phyloP scores from a whole-genome alignment of 2,113 vertebrate genomes.

The Haliaeetus leucogaster region DNA sequence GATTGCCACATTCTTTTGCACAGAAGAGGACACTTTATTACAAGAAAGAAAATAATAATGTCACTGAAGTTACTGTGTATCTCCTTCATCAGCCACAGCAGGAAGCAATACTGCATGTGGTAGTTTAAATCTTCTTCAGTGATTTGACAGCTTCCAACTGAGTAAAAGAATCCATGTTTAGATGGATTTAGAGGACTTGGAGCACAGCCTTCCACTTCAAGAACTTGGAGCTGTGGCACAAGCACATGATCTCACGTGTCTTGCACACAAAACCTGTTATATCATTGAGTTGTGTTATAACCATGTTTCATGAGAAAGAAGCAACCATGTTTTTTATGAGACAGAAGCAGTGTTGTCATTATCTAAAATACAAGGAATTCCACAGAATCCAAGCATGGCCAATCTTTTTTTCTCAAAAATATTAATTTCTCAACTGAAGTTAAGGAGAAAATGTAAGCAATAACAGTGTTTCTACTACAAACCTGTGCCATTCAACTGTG shows the following conservation, averaged over 20 bases:
- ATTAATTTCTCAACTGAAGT: neutral
- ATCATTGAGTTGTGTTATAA: neutral
- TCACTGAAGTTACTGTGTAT: neutral
- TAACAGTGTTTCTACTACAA: neutral
- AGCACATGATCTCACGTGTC: accelerated
- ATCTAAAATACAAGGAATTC: neutral
- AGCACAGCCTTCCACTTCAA: neutral
- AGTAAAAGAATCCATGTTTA: neutral
- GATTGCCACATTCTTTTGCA: neutral
- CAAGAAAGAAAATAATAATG: slow-evolving; percentile 11
- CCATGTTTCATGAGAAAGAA: neutral
- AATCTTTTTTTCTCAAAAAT: neutral
- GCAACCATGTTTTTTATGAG: neutral
- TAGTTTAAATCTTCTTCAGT: slow-evolving; percentile 12
- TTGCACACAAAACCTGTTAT: neutral
- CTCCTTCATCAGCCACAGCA: slow-evolving; percentile 39
- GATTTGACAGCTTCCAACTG: slow-evolving; percentile 29
- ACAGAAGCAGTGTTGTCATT: neutral
- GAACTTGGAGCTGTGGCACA: neutral
- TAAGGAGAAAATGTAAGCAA: neutral
- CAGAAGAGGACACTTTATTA: neutral
- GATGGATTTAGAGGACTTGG: slow-evolving; percentile 1
- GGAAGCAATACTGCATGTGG: neutral
- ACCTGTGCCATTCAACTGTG: neutral
- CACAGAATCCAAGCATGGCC: neutral